These are phyloP conservation scores for Urocitellus parryii DNA, from an alignment of 2,113 vertebrate genomes.

Conservation along the genomic window DNA sequence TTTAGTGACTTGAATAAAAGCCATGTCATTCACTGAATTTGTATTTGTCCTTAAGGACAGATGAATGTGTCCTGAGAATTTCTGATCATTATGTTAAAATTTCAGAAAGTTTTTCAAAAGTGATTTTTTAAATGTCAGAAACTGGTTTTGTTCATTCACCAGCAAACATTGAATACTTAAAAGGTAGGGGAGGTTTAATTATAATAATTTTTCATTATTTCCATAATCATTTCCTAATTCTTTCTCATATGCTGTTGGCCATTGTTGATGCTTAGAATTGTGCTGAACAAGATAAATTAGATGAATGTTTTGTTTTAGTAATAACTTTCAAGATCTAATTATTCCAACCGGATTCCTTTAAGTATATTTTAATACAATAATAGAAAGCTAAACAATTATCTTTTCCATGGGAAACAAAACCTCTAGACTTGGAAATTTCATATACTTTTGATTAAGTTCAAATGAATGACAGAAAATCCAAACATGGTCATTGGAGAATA, in stretches of 20 bases:
- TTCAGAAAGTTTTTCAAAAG: not conserved
- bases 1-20: not conserved
- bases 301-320: not conserved
- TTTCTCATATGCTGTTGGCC: not conserved
- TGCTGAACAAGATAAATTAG: not conserved
- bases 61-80: not conserved
- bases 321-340: not conserved
- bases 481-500: not conserved
- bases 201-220: not conserved
- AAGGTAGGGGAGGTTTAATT: not conserved
- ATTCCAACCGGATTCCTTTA: not conserved
- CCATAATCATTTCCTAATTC: rapidly evolving
- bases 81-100: not conserved
- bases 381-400: not conserved
- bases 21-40: not conserved
- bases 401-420: not conserved
- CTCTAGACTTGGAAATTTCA: not conserved
- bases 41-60: not conserved
- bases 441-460: slow-evolving; percentile 3
- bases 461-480: not conserved
- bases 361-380: not conserved
- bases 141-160: not conserved
- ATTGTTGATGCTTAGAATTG: not conserved
- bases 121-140: not conserved
- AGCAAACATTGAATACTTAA: not conserved